Percentiles rank a stretch among this genome's conserved stretches.
These are phyloP conservation scores for Choloepus hoffmanni DNA, from an alignment of 2,113 vertebrate species.

Conservation along the genomic window DNA sequence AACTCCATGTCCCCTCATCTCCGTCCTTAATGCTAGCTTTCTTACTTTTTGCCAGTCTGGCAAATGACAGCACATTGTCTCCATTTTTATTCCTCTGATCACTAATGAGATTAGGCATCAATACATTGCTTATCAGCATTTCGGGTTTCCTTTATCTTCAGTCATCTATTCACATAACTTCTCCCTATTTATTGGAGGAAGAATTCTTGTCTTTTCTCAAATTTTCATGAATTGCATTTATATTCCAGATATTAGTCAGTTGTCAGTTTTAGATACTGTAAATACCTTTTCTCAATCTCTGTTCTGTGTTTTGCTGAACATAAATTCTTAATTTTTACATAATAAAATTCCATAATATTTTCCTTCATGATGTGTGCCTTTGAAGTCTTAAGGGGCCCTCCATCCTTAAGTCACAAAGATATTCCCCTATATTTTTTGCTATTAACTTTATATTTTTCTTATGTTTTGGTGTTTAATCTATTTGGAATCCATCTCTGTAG, in stretches of 20 bases:
- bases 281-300: slow-evolving; percentile 21
- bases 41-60: background rate
- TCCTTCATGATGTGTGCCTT: background rate
- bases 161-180: slow-evolving; percentile 19
- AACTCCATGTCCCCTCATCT: background rate
- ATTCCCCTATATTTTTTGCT: slow-evolving; percentile 6
- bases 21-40: background rate
- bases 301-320: background rate
- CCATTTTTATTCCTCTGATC: slow-evolving; percentile 50
- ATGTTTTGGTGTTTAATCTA: background rate
- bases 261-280: background rate
- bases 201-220: background rate
- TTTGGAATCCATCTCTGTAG: background rate
- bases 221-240: slow-evolving; percentile 1
- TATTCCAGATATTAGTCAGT: background rate
- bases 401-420: background rate
- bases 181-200: background rate
- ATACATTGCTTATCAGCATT: background rate
- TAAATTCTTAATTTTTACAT: background rate
- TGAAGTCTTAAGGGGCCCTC: background rate
- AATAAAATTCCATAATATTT: background rate
- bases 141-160: slow-evolving; percentile 6
- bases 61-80: slow-evolving; percentile 5
- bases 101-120: slow-evolving; percentile 7
- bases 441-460: slow-evolving; percentile 45